Percentiles rank a stretch among this genome's conserved stretches.
Conservation (phyloP, 2,113 vertebrate genomes). For the Nannospalax galili region DNA sequence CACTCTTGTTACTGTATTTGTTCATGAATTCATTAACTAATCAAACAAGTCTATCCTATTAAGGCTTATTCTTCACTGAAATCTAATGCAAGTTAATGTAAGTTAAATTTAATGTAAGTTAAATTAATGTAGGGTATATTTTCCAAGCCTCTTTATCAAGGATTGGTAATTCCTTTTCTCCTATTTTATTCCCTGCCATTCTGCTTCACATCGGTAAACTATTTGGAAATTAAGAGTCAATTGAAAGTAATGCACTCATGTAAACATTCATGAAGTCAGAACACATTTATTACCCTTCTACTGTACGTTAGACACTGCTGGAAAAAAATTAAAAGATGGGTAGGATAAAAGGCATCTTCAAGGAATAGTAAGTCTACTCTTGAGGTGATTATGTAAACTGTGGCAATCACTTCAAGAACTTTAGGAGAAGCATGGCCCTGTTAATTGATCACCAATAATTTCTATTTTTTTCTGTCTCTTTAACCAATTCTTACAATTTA, state of each 20-base stretch:
- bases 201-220: background rate
- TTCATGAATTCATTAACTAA: background rate
- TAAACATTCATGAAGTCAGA: background rate
- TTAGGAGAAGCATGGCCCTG: background rate
- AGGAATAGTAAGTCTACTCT: background rate
- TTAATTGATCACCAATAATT: background rate
- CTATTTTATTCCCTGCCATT: background rate
- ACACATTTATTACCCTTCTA: background rate
- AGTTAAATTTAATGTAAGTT: too few relatives aligned
- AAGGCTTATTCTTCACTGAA: background rate
- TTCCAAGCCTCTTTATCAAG: background rate
- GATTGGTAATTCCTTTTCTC: background rate
- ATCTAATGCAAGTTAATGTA: conserved; percentile 29
- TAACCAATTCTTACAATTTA: background rate
- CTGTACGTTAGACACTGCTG: background rate
- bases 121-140: background rate
- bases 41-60: background rate
- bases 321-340: background rate
- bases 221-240: background rate
- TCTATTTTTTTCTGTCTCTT: background rate
- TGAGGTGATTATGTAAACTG: background rate
- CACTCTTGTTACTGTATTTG: background rate
- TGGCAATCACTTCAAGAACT: background rate
- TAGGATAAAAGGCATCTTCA: background rate
- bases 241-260: background rate